Conservation (phyloP, 2,888 invertebrate genomes). For the Acanthosepion pharaonis region DNA sequence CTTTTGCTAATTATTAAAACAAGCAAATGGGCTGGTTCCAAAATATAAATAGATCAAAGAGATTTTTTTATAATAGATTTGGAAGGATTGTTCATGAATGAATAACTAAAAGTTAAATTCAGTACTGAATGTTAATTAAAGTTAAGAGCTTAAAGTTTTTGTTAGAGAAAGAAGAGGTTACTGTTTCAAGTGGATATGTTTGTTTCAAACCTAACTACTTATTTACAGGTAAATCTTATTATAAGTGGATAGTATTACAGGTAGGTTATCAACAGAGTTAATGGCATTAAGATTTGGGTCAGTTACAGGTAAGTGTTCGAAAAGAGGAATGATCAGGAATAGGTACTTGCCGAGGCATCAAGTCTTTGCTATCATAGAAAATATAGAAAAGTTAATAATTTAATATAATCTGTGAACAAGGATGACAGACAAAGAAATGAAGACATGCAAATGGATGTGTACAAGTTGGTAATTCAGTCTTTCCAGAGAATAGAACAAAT, state of each 20-base stretch:
- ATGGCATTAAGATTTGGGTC: constrained; percentile 36
- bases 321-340: constrained; percentile 43
- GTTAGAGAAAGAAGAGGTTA: constrained; percentile 33
- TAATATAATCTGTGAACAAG: not conserved
- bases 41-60: too few relatives aligned
- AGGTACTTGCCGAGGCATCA: constrained; percentile 39
- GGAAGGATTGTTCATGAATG: constrained; percentile 20
- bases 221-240: not conserved
- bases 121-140: not conserved
- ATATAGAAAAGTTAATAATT: constrained; percentile 42
- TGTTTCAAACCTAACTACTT: not conserved
- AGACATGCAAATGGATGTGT: constrained; percentile 16
- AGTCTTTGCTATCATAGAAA: constrained; percentile 41
- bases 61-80: not conserved
- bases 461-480: not conserved
- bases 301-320: constrained; percentile 37
- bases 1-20: too few relatives aligned
- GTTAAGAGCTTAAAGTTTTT: not conserved
- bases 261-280: constrained; percentile 46
- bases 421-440: not conserved
- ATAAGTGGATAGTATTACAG: not conserved
- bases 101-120: constrained; percentile 4
- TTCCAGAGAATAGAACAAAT: too few relatives aligned
- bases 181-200: not conserved
- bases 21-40: too few relatives aligned